Conservation (phyloP, 1,140 invertebrate species). For the Ceratosolen fusciceps region DNA sequence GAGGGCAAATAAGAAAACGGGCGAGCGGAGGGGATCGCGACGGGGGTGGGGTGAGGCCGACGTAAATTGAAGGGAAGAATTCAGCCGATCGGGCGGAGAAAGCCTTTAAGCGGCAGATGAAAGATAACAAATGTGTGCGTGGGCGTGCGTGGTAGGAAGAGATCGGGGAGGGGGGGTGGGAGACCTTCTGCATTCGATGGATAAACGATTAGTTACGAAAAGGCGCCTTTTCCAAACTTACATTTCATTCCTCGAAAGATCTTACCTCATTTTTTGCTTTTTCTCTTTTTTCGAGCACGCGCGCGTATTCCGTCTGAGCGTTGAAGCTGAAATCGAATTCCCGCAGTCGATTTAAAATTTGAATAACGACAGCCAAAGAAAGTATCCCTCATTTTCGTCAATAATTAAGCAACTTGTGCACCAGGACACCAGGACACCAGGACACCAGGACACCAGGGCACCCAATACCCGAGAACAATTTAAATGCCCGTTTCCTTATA, state of each 20-base stretch:
- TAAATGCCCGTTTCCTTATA: too few relatives aligned
- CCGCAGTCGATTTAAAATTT: neutral
- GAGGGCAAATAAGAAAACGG: neutral
- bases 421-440: too few relatives aligned
- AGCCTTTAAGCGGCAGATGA: constrained; percentile 1
- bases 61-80: neutral
- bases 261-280: too few relatives aligned
- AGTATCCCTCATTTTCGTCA: too few relatives aligned
- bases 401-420: too few relatives aligned
- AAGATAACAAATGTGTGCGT: neutral
- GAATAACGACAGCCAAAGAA: neutral
- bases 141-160: neutral
- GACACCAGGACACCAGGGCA: too few relatives aligned
- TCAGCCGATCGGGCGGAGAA: neutral
- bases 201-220: neutral
- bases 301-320: neutral
- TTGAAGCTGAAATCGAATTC: neutral
- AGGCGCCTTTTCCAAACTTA: neutral
- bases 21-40: neutral
- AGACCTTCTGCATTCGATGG: constrained; percentile 1
- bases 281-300: too few relatives aligned
- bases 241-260: neutral
- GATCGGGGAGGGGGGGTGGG: neutral
- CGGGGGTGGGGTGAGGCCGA: neutral
- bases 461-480: too few relatives aligned